Base-by-base conservation (phyloP, 1,140 invertebrate species). In the Halesus radiatus region DNA sequence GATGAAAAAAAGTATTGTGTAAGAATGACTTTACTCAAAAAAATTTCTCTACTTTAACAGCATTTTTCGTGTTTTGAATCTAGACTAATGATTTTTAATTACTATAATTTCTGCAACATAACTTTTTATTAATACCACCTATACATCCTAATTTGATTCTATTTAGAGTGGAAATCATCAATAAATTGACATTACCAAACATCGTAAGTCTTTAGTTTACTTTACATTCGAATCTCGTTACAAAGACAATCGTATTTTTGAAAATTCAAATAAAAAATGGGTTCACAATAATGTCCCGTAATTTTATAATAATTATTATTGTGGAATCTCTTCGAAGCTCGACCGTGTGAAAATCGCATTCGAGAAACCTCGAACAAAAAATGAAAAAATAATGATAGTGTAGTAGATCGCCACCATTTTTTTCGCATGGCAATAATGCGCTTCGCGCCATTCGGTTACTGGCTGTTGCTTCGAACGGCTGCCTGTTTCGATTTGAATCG, bases 311-410 rank as follows among this genome's bases (percentile, higher is more conserved):
- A 10, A 23, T 60, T 10, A 13, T 26, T 22, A 13, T 26, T 26
- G n/a, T 15, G 58, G 15, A 60, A 60, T 60, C 20, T 60, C 58
- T 0, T 8, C 54, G n/a, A 20, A 60, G 26, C 58, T 8, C 58
- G 58, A 37, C 64, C 64, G 64, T 68, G 64, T 68, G 64, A 68
- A 68, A 68, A 45, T 68, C 29, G 64, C 1, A 68, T 68, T 50
- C 64, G n/a, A 22, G 29, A 45, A 50, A 13, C 26, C 62, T 32
- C 62, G 10, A 29, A 64, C 20, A 4, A 3, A 18, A 68, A 45
- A n/a, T n/a, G 1, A 37, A 8, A 29, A 29, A 32, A 37, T 68
- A 32, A 16, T 50, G 26, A 29, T 29, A 29, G 5, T 29, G 26
- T 29, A 29, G n/a, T 18, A 45, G 32, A 13, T 72, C 26, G 62